These are phyloP conservation scores for Luehdorfia chinensis DNA, from an alignment of 1,140 invertebrate genomes.

Conservation along the genomic window DNA sequence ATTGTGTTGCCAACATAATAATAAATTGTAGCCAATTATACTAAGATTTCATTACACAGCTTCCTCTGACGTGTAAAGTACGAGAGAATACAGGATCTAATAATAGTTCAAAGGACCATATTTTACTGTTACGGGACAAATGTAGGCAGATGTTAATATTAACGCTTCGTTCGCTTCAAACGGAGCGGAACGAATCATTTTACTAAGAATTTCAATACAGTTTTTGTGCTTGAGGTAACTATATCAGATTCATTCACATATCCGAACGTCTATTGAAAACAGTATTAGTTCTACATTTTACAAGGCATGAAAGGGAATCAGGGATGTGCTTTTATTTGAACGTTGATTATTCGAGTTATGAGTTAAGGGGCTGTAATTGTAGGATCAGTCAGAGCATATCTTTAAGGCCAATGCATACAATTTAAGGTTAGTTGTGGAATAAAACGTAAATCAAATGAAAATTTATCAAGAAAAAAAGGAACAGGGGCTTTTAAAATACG, in stretches of 20 bases:
- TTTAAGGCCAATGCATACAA: no score
- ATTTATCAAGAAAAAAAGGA: no score
- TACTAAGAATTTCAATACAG: constrained; percentile 32
- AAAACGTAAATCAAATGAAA: no score
- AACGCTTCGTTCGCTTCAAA: constrained; percentile 32
- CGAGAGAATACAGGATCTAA: constrained; percentile 19
- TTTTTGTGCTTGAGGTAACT: constrained; percentile 22
- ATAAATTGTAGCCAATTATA: constrained; percentile 15
- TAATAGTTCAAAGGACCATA: constrained; percentile 25
- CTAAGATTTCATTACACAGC: constrained; percentile 7
- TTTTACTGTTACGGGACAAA: constrained; percentile 25
- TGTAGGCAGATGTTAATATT: constrained; percentile 28
- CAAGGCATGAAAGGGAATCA: constrained; percentile 1
- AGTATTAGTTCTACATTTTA: background rate
- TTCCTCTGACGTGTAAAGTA: constrained; percentile 5
- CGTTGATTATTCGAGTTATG: background rate
- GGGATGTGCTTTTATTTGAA: constrained; percentile 2
- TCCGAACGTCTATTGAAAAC: constrained; percentile 6
- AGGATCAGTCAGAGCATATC: no score
- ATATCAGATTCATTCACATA: constrained; percentile 13
- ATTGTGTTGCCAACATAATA: constrained; percentile 7
- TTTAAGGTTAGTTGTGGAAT: no score
- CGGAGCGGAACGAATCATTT: constrained; percentile 34
- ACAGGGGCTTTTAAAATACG: no score
- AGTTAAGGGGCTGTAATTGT: background rate